Conservation (phyloP, 2,113 vertebrate genomes). For the Opisthocomus hoazin region DNA sequence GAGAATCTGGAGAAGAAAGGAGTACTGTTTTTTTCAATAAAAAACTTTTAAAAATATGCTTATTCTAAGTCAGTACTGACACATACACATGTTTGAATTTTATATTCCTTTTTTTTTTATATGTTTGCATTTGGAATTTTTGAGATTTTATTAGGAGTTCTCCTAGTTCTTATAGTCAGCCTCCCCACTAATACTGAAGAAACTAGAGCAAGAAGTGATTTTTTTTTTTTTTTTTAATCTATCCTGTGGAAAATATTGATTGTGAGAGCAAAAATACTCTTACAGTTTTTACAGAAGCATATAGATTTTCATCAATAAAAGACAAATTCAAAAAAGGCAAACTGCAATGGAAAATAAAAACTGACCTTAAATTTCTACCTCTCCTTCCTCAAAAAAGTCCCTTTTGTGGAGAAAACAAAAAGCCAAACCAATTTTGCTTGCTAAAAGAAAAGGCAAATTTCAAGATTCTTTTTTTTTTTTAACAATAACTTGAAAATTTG, state of each 20-base stretch:
- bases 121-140: background rate
- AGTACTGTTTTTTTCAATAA: background rate
- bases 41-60: background rate
- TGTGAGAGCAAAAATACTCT: background rate
- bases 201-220: background rate
- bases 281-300: background rate
- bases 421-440: background rate
- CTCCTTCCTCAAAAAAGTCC: background rate
- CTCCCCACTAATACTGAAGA: background rate
- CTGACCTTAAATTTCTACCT: background rate
- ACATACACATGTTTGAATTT: background rate
- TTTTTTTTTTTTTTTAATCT: background rate
- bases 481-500: background rate
- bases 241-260: background rate
- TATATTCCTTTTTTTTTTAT: background rate
- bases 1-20: background rate
- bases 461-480: background rate
- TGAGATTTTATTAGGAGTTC: background rate
- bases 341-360: background rate
- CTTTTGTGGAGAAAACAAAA: background rate
- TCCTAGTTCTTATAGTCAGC: background rate
- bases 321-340: background rate
- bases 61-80: background rate
- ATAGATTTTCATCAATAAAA: background rate
- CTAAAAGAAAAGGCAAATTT: background rate